Base-by-base conservation (phyloP, 2,888 invertebrate species). In the Callinectes sapidus region DNA sequence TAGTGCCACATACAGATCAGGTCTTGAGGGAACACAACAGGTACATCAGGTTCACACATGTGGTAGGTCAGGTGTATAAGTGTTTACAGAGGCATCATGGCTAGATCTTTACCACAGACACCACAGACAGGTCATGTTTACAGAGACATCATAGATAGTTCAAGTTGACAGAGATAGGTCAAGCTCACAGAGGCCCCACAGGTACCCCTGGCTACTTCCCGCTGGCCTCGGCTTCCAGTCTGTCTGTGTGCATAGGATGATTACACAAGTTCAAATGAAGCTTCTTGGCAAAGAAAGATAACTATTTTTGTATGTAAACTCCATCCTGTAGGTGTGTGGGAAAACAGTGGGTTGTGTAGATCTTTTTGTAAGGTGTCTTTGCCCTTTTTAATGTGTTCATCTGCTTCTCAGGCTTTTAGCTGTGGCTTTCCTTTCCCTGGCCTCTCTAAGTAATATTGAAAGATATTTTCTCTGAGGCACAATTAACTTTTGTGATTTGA, bases 41-140 rank as follows among this genome's bases (percentile, higher is more conserved):
- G 10, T 48, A 48, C 0, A 6, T 8, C 48, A 48, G 48, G 48
- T 48, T 48, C 48, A 48, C 8, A 48, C 48, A 10, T 8, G 8
- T 10, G 10, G 48, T 8, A 48, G 48, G 48, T 48, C 48, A 48
- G 48, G 48, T 8, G 48, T 48, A 61, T 23, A 23, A 23, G 61
- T 61, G 61, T 61, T 23, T 2, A 61, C 61, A 61, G 61, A 61
- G 61, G 61, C 61, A 23, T 23, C 23, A 61, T 23, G 23, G 18
- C 18, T 61, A 61, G 61, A 23, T 61, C 1, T 18, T 61, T 18
- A 18, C 61, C 61, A 71, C 71, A n/a, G 71, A n/a, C 6, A 28
- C 28, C n/a, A 71, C 28, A 71, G 28, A 18, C 10, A 71, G n/a
- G 71, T 71, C n/a, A 71, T 28, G n/a, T 71, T 94, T 71, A 61